Percentiles rank a stretch among this genome's conserved stretches.
Evolutionary conservation across 2,888 invertebrate species (phyloP).

Genomic region (Acrocyrtus sp.): DNA sequence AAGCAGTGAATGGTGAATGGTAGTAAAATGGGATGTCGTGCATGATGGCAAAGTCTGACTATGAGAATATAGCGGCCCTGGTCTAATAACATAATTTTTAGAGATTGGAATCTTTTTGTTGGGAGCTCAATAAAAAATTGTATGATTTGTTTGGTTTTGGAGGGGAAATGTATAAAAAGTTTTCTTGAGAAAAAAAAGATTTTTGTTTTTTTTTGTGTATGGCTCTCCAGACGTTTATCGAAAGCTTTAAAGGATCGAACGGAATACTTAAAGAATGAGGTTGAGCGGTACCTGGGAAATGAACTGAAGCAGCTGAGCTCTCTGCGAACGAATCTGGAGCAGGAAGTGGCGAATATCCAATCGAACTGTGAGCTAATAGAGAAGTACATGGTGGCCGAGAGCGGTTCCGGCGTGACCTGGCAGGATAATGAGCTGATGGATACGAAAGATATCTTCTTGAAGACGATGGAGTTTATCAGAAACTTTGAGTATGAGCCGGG

Average conservation of each 20-base stretch:
- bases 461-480: conserved; percentile 92
- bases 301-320: conserved; percentile 87
- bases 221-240: conserved; percentile 74
- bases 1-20: no score
- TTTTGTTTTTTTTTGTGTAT: neutral
- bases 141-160: neutral
- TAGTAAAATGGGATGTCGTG: no score
- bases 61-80: conserved; percentile 24
- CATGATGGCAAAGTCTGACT: no score
- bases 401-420: conserved; percentile 76
- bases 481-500: conserved; percentile 95
- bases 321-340: conserved; percentile 92
- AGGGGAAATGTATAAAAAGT: neutral
- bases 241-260: conserved; percentile 92
- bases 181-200: no score
- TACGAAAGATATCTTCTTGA: conserved; percentile 94
- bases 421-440: conserved; percentile 93
- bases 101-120: no score
- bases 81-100: conserved; percentile 34
- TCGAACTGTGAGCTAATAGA: conserved; percentile 97
- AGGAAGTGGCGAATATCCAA: conserved; percentile 93
- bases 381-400: conserved; percentile 79
- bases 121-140: neutral
- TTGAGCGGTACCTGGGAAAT: conserved; percentile 89
- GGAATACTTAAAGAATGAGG: conserved; percentile 85